phyloP scores from a whole-genome alignment of 2,888 invertebrate species.

The Trichogramma evanescens region DNA sequence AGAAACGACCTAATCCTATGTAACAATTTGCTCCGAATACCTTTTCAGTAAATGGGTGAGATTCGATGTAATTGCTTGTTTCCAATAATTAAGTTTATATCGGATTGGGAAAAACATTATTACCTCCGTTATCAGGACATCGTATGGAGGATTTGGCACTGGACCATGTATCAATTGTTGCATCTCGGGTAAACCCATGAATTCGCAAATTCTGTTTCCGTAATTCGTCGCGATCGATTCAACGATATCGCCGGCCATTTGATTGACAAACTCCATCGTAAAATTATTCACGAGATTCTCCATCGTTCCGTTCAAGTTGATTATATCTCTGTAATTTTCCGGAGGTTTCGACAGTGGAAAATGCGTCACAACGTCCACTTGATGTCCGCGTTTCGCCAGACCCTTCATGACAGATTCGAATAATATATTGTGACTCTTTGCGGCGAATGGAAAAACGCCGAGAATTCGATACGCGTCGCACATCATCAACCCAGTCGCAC shows the following conservation, averaged over 20 bases:
- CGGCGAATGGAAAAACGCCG: conserved; percentile 14
- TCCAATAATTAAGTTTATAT: background rate
- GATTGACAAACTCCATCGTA: conserved; percentile 6
- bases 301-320: conserved; percentile 19
- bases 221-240: conserved; percentile 10
- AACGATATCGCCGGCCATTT: background rate
- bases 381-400: conserved; percentile 16
- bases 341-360: conserved; percentile 10
- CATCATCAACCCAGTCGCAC: no score
- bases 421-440: conserved; percentile 18
- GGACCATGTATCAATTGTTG: conserved; percentile 29
- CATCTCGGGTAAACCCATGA: conserved; percentile 25
- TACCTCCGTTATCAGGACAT: conserved; percentile 30
- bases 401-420: conserved; percentile 16
- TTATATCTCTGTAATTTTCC: conserved; percentile 20
- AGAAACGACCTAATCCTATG: conserved; percentile 28
- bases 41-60: conserved; percentile 6
- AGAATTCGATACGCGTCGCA: conserved; percentile 22
- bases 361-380: conserved; percentile 18
- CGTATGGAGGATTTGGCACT: conserved; percentile 29
- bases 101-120: background rate
- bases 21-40: conserved; percentile 28
- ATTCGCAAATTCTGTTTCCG: conserved; percentile 28
- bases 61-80: no score
- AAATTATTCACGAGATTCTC: conserved; percentile 25